These are phyloP conservation scores for Psilanteris sp. DNA, from an alignment of 1,140 invertebrate genomes.

Conservation along the genomic window DNA sequence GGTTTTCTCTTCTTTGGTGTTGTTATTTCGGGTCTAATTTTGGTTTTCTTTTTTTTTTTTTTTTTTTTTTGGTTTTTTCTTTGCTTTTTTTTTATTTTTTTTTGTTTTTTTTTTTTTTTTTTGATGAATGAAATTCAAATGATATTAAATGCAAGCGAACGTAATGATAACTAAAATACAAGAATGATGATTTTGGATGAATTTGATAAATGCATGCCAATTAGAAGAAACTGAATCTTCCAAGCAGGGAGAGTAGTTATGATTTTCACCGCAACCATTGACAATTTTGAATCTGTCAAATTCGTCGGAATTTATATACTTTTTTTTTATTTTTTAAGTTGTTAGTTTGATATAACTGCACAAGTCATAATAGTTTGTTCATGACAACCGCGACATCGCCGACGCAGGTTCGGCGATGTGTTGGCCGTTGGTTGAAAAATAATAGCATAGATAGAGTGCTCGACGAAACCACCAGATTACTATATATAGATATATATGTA, in stretches of 20 bases:
- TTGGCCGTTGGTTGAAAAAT: constrained; percentile 67
- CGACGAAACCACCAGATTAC: constrained; percentile 69
- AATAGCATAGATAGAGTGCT: constrained; percentile 73
- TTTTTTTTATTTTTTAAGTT: constrained; percentile 71
- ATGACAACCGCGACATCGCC: constrained; percentile 61
- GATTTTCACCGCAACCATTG: constrained; percentile 79
- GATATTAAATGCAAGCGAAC: constrained; percentile 75
- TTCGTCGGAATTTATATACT: constrained; percentile 60
- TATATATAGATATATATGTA: constrained; percentile 10
- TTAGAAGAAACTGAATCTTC: constrained; percentile 79
- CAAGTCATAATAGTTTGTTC: constrained; percentile 73
- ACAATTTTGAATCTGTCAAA: constrained; percentile 66
- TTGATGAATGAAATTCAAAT: constrained; percentile 65
- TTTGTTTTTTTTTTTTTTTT: no score
- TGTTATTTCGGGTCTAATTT: no score
- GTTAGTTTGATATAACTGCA: constrained; percentile 81
- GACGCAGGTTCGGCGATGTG: constrained; percentile 60
- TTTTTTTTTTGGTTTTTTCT: no score
- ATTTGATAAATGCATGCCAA: constrained; percentile 79
- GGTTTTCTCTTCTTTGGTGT: no score
- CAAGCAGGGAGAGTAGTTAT: constrained; percentile 78
- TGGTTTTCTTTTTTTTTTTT: background rate
- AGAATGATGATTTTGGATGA: constrained; percentile 78
- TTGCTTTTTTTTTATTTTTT: no score
- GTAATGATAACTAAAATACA: constrained; percentile 72